A percentile compares a stretch with the other conserved stretches of the same genome.
Conservation (phyloP, 2,113 vertebrate genomes). For the Taxidea taxus region DNA sequence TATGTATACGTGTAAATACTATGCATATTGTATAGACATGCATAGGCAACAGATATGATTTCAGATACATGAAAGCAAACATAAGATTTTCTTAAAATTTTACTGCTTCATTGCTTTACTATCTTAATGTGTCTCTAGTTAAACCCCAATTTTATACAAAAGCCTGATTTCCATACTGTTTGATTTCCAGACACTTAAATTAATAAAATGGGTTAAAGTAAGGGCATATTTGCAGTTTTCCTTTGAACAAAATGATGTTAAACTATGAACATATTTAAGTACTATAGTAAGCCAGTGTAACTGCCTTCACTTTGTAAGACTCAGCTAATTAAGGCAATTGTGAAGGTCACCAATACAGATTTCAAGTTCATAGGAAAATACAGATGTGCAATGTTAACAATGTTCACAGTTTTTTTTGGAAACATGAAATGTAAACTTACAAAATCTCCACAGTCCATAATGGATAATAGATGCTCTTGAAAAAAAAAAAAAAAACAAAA, state of each 20-base stretch:
- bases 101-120: neutral
- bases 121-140: conserved; percentile 16
- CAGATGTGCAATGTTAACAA: neutral
- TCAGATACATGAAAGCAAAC: neutral
- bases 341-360: conserved; percentile 41
- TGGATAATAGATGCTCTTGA: neutral
- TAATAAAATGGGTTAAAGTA: conserved; percentile 44
- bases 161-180: conserved; percentile 45
- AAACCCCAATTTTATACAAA: conserved; percentile 37
- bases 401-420: neutral
- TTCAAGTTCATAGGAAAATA: conserved; percentile 23
- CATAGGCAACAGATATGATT: neutral
- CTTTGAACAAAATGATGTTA: conserved; percentile 60
- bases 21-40: neutral
- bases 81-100: neutral
- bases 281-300: neutral
- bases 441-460: neutral
- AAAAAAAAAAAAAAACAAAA: neutral
- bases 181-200: conserved; percentile 57
- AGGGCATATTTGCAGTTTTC: conserved; percentile 59
- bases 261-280: conserved; percentile 47
- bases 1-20: neutral
- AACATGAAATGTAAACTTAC: neutral
- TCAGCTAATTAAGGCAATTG: conserved; percentile 44
- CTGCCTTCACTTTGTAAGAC: neutral